A percentile compares a stretch with the other conserved stretches of the same genome.
Conservation (phyloP, 2,888 invertebrate species). For the Temnothorax ravouxi region DNA sequence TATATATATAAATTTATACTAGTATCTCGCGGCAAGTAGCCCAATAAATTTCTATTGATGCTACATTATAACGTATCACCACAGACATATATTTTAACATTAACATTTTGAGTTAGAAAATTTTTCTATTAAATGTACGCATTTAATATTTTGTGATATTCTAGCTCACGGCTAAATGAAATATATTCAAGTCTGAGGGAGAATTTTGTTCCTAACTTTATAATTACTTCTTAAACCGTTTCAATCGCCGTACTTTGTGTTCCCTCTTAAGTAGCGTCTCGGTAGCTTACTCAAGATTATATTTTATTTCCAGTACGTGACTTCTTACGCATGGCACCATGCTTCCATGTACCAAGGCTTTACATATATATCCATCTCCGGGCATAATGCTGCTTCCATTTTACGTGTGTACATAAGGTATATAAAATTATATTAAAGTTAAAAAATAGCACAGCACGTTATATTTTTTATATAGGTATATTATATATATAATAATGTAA, state of each 20-base stretch:
- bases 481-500: constrained; percentile 21
- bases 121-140: not conserved
- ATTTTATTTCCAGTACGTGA: constrained; percentile 55
- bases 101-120: not conserved
- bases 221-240: constrained; percentile 54
- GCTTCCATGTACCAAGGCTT: constrained; percentile 28
- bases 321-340: constrained; percentile 25
- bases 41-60: constrained; percentile 20
- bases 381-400: not conserved
- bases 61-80: not conserved
- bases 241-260: constrained; percentile 45
- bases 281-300: constrained; percentile 44
- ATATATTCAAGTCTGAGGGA: constrained; percentile 17
- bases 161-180: not conserved
- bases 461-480: not conserved
- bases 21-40: constrained; percentile 9
- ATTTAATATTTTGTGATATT: constrained; percentile 19
- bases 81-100: not conserved
- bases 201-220: constrained; percentile 37
- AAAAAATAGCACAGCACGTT: not conserved
- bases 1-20: constrained; percentile 19
- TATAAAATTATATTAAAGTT: constrained; percentile 15
- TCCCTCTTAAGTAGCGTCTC: constrained; percentile 35
- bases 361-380: constrained; percentile 9
- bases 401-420: constrained; percentile 4